Base-by-base conservation (phyloP, 2,888 invertebrate genomes). In the Cantharis rufa region DNA sequence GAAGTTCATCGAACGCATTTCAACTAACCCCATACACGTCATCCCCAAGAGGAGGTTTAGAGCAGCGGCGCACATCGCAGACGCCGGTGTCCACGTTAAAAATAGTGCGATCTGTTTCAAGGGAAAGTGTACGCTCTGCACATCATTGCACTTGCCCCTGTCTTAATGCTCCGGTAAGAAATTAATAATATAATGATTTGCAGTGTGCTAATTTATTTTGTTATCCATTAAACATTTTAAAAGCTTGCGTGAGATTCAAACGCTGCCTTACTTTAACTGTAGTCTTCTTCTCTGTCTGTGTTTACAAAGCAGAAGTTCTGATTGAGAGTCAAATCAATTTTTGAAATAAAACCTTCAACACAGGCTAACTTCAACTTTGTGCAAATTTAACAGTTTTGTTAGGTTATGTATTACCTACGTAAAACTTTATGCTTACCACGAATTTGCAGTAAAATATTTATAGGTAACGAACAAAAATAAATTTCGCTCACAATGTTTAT, bases 101-200 rank as follows among this genome's bases (percentile, higher is more conserved):
- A 87, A 92, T 96, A 88, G 94, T 95, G 86, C 93, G 96, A 84
- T 96, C 96, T 84, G 93, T 94, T 80, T 96, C 96, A 73, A 92
- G 94, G 82, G 95, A 95, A 86, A 95, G 94, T 86, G 92, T 95
- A 81, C 92, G 93, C 83, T 94, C 94, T 79, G 91, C 91, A 86
- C 90, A 92, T 88, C 94, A 92, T 88, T 91, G 91, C 86, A 91
- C 91, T 80, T 92, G 91, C 84, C 91, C 91, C 74, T 92, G 91
- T 82, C 86, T 88, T 76, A 89, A 87, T 81, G 86, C 88, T 73
- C 88, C 88, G 87, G 89, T 89, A 87, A 87, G 87, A 80, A 73
- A 16, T 15, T n/a, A 11, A 62, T 21, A 71, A 16, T 1, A 24
- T 32, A 32, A 70, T 32, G 18, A 21, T 21, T 21, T 68, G 68